Conservation (phyloP, 2,888 invertebrate genomes). For the Cacoxenus indagator region DNA sequence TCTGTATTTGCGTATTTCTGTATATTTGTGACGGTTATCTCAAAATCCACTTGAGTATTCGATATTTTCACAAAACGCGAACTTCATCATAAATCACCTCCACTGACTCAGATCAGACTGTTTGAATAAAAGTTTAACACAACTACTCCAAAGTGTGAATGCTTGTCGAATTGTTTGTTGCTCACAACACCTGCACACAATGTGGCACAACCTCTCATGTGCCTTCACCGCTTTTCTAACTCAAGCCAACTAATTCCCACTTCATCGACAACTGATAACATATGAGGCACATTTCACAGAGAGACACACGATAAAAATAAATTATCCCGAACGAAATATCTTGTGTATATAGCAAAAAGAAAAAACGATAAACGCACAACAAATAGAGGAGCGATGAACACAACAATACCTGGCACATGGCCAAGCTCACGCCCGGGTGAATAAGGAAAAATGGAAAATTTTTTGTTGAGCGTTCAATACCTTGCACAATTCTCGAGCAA, state of each 20-base stretch:
- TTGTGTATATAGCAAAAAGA: constrained; percentile 29
- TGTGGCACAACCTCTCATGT: no score
- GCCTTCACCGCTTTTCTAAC: background rate
- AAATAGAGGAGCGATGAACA: constrained; percentile 40
- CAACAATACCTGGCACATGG: constrained; percentile 51
- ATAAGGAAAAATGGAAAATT: constrained; percentile 47
- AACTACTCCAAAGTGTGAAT: no score
- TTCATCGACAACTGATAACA: constrained; percentile 59
- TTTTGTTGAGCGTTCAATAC: background rate
- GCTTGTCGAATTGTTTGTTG: background rate
- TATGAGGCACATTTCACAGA: constrained; percentile 51
- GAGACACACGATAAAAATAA: constrained; percentile 4
- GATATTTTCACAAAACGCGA: no score
- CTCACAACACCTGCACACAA: constrained; percentile 29
- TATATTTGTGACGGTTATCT: background rate
- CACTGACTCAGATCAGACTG: no score
- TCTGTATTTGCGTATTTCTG: constrained; percentile 1
- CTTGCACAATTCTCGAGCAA: no score
- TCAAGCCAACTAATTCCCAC: constrained; percentile 50
- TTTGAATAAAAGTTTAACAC: no score
- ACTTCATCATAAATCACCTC: no score
- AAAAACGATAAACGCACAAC: constrained; percentile 36
- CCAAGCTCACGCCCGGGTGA: constrained; percentile 43
- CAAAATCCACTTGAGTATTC: constrained; percentile 14
- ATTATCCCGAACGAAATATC: constrained; percentile 42